Base-by-base conservation (phyloP, 2,888 invertebrate species). In the Stenolophus ochropezus region DNA sequence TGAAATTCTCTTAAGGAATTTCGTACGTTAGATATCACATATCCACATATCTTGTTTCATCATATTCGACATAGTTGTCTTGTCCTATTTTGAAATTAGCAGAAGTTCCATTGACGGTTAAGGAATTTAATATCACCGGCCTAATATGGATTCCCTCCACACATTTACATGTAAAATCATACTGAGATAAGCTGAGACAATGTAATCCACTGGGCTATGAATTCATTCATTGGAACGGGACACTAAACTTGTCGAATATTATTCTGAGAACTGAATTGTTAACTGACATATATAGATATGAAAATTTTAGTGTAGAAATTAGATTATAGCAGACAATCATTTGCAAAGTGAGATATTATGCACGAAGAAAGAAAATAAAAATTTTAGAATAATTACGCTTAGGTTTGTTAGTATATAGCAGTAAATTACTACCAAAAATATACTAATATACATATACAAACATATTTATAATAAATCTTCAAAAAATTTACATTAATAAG, bases 61-160 rank as follows among this genome's bases (percentile, higher is more conserved):
- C 8, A 42, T 42, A 11, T 42, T 3, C 33, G 33, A 8, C 33
- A 42, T 42, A 42, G 33, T 42, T 42, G 33, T 42, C 33, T 11
- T 11, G 33, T 42, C 6, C n/a, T 42, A 42, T 42, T 42, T 42
- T 6, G 33, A 42, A 42, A 42, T 42, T 42, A 42, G 4, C 11
- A 42, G 33, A 42, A 6, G 18, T 56, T 56, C 56, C 56, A 56
- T 56, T 20, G 21, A 20, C 21, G 4, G 20, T 20, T 20, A 20
- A 21, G 56, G 56, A 56, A 56, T 56, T 56, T 56, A 56, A 56
- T 56, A 56, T 56, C 56, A 56, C 20, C 11, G 20, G 8, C 56
- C 56, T 21, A 20, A 56, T 20, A 56, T 56, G 56, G 6, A 20
- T 20, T 56, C 56, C 18, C 11, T 56, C 18, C 56, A 20, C 8